These are phyloP conservation scores for Nibea coibor DNA, from an alignment of 2,113 vertebrate species.

Conservation along the genomic window DNA sequence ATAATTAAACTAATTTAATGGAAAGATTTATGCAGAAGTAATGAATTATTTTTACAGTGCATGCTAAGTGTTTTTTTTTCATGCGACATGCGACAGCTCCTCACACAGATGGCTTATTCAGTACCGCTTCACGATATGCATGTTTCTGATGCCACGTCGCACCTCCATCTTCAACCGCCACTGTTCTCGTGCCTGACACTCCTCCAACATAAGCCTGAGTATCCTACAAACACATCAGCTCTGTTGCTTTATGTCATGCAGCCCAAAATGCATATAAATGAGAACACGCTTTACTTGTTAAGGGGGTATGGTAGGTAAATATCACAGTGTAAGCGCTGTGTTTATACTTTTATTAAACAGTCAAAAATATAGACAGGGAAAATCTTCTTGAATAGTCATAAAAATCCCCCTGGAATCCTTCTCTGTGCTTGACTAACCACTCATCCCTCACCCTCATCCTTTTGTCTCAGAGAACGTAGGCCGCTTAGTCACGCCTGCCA, in stretches of 20 bases:
- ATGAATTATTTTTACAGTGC: conserved; percentile 59
- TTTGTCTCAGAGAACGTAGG: conserved; percentile 99
- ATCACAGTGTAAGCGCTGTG: conserved; percentile 72
- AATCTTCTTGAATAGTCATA: conserved; percentile 59
- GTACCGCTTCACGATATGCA: conserved; percentile 59
- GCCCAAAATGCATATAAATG: conserved; percentile 54
- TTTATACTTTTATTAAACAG: conserved; percentile 55
- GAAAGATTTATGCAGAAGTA: neutral
- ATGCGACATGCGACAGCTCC: conserved; percentile 45
- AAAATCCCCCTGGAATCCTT: conserved; percentile 64
- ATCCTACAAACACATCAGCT: conserved; percentile 55
- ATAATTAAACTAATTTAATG: neutral
- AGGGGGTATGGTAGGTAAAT: conserved; percentile 43
- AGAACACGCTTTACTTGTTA: conserved; percentile 46
- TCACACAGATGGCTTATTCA: conserved; percentile 65
- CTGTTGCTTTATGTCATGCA: conserved; percentile 70
- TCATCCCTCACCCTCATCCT: conserved; percentile 88
- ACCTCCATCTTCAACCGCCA: conserved; percentile 66
- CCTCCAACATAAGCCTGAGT: conserved; percentile 46
- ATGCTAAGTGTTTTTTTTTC: conserved; percentile 11
- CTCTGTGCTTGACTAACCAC: conserved; percentile 80
- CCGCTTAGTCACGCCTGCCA: conserved; percentile 98
- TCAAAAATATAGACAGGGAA: conserved; percentile 51
- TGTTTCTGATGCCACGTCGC: conserved; percentile 67
- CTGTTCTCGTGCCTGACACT: conserved; percentile 62